Percentiles rank a stretch among this genome's conserved stretches.
Conservation (phyloP, 2,797 vertebrate genomes). For the Morus bassanus region DNA sequence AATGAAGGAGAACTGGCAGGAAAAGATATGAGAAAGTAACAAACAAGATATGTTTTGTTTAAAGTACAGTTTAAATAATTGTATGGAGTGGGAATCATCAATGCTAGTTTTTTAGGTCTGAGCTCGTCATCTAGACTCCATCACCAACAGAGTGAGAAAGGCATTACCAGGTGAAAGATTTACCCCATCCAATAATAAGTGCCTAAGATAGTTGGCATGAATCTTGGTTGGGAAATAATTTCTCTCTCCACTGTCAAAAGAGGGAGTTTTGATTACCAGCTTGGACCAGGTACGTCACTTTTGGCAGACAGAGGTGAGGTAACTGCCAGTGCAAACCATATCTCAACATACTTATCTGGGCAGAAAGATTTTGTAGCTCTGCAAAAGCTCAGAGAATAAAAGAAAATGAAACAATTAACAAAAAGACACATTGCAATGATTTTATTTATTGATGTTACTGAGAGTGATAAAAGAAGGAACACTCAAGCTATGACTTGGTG, state of each 20-base stretch:
- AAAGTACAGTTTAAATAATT: neutral
- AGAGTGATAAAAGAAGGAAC: neutral
- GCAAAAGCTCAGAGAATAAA: neutral
- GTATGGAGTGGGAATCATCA: neutral
- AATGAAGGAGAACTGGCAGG: neutral
- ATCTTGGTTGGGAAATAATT: neutral
- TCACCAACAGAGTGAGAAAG: neutral
- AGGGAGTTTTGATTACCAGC: neutral
- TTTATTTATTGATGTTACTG: neutral
- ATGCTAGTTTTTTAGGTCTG: neutral
- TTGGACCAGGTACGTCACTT: neutral
- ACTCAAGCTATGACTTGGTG: neutral
- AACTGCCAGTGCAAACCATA: neutral
- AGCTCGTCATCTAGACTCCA: neutral
- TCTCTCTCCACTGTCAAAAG: neutral
- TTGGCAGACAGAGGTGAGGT: neutral
- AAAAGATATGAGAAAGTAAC: neutral
- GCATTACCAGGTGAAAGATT: neutral
- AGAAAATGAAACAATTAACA: neutral
- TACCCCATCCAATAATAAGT: neutral
- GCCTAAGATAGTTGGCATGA: neutral
- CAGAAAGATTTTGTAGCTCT: neutral
- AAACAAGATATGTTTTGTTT: neutral
- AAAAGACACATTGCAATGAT: neutral
- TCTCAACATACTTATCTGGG: neutral